phyloP scores from a whole-genome alignment of 1,140 invertebrate species.

The Acromyrmex heyeri region DNA sequence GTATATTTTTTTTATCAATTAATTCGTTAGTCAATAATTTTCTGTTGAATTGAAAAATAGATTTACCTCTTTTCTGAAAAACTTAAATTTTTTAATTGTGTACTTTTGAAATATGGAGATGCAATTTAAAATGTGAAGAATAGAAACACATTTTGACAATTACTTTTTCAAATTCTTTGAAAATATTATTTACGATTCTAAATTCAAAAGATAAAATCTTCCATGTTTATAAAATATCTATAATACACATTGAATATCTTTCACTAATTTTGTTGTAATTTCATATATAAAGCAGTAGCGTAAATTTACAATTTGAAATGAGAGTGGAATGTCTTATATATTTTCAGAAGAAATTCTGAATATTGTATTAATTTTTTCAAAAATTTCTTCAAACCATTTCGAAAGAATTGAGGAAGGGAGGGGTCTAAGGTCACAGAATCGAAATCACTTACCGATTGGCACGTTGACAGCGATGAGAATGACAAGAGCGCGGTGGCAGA shows the following conservation, averaged over 20 bases:
- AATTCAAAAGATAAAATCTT: neutral
- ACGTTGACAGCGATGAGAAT: conserved; percentile 83
- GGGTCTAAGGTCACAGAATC: neutral
- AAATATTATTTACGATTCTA: neutral
- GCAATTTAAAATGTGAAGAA: too few relatives aligned
- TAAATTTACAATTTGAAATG: neutral
- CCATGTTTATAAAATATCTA: neutral
- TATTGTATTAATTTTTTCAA: neutral
- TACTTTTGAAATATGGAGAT: too few relatives aligned
- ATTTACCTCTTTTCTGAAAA: too few relatives aligned
- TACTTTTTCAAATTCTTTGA: neutral
- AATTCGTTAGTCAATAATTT: too few relatives aligned
- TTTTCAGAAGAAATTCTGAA: conserved; percentile 1
- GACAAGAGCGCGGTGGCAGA: conserved; percentile 80
- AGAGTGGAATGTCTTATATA: conserved; percentile 1
- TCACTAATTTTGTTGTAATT: neutral
- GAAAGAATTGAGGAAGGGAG: neutral
- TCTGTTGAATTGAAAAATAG: too few relatives aligned
- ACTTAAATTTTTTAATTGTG: too few relatives aligned
- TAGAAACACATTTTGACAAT: neutral
- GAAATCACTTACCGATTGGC: conserved; percentile 81
- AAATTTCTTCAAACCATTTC: neutral
- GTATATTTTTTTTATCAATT: too few relatives aligned
- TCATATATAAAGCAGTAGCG: neutral
- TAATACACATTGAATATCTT: neutral